Evolutionary conservation across 2,888 invertebrate genomes (phyloP).

Genomic region (Eucera pruinosa): DNA sequence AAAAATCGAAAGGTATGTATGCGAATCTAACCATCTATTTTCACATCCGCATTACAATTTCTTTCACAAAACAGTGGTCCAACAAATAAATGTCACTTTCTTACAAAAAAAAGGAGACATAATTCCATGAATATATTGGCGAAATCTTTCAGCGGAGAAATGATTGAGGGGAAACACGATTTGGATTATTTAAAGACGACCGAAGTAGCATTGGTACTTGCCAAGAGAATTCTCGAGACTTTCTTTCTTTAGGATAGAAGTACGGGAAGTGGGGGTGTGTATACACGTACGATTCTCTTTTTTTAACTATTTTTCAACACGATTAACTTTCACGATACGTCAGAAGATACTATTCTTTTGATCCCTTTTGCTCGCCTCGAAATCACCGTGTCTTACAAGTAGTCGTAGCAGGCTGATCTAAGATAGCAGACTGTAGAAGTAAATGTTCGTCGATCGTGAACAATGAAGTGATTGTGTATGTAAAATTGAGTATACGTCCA

Average conservation of each 20-base stretch:
- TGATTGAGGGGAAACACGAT: constrained; percentile 49
- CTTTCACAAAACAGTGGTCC: background rate
- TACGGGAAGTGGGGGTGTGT: constrained; percentile 6
- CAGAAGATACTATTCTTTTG: constrained; percentile 24
- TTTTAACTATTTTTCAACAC: constrained; percentile 41
- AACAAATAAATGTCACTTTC: background rate
- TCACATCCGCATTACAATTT: background rate
- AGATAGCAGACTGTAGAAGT: constrained; percentile 8
- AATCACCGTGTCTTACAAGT: constrained; percentile 3
- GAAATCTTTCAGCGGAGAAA: background rate
- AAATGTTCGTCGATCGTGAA: constrained; percentile 16
- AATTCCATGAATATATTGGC: background rate
- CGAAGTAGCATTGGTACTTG: constrained; percentile 62
- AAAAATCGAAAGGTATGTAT: background rate
- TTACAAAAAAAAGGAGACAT: background rate
- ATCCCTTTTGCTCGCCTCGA: constrained; percentile 9
- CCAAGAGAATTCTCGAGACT: constrained; percentile 65
- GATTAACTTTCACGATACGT: constrained; percentile 30
- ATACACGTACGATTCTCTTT: no score
- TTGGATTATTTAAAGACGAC: constrained; percentile 72
- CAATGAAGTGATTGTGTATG: constrained; percentile 19
- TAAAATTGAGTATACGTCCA: constrained; percentile 1
- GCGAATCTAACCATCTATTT: background rate
- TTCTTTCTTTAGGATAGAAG: constrained; percentile 46
- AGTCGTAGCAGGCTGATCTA: constrained; percentile 1